phyloP scores from a whole-genome alignment of 2,888 invertebrate genomes.

The Phlogophora meticulosa region DNA sequence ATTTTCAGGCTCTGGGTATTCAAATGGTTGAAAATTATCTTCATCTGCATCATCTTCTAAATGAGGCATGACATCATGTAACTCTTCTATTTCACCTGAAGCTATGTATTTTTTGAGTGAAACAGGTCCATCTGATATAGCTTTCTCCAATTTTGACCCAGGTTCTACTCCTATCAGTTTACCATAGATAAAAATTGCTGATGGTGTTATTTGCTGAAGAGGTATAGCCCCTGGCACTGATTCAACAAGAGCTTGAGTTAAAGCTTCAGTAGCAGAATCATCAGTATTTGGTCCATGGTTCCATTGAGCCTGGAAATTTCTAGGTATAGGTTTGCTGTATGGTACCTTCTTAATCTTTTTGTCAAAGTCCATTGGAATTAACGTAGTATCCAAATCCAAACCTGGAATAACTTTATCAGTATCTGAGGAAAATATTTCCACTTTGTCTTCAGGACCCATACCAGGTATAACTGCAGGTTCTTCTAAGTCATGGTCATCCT shows the following conservation, averaged over 20 bases:
- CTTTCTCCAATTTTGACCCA: constrained; percentile 94
- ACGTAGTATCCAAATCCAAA: constrained; percentile 94
- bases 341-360: constrained; percentile 96
- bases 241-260: constrained; percentile 93
- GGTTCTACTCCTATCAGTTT: constrained; percentile 95
- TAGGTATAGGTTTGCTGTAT: constrained; percentile 98
- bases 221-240: constrained; percentile 95
- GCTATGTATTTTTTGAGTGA: constrained; percentile 95
- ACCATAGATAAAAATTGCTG: constrained; percentile 96
- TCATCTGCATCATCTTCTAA: constrained; percentile 92
- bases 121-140: constrained; percentile 94
- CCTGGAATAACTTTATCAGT: constrained; percentile 95
- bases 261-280: constrained; percentile 91
- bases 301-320: constrained; percentile 99
- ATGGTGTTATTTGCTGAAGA: constrained; percentile 94
- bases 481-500: constrained; percentile 91
- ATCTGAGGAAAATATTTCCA: constrained; percentile 93
- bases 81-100: constrained; percentile 95
- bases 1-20: constrained; percentile 82
- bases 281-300: constrained; percentile 93
- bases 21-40: constrained; percentile 85
- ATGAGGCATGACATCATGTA: constrained; percentile 94
- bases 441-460: constrained; percentile 99
- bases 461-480: constrained; percentile 97
- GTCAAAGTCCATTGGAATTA: constrained; percentile 92